phyloP scores from a whole-genome alignment of 92 coral and sea anemone species.

The Porites lobata region DNA sequence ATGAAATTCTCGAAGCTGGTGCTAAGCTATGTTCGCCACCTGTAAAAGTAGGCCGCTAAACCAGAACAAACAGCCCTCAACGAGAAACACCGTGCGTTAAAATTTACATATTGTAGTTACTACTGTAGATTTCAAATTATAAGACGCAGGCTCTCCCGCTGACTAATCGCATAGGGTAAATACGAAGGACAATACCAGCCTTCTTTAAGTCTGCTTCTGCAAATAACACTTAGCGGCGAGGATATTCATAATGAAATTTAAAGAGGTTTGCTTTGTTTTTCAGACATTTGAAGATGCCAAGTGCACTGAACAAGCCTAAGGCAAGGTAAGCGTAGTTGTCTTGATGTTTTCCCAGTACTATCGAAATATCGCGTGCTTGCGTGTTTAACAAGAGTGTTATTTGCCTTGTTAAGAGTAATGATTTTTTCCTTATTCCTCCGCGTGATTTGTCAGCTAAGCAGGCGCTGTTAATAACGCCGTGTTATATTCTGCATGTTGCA shows the following conservation, averaged over 20 bases:
- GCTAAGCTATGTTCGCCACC: constrained; percentile 5
- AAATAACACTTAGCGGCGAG: not conserved
- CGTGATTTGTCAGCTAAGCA: not conserved
- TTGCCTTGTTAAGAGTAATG: not conserved
- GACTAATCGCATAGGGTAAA: not conserved
- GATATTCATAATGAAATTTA: not conserved
- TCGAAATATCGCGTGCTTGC: constrained; percentile 12
- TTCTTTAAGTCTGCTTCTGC: not conserved
- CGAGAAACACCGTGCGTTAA: not conserved
- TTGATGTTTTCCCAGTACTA: not conserved
- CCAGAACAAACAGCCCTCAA: constrained; percentile 10
- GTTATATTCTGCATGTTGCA: constrained; percentile 12
- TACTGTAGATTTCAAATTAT: not conserved
- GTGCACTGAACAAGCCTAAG: constrained; percentile 18
- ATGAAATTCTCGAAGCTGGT: constrained; percentile 11
- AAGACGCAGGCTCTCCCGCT: not conserved
- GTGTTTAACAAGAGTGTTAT: not conserved
- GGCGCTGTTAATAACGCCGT: not conserved
- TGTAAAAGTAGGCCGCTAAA: constrained; percentile 28
- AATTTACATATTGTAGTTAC: constrained; percentile 26
- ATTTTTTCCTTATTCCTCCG: not conserved
- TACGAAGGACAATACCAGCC: not conserved
- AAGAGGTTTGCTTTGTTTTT: not conserved
- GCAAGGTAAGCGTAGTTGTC: constrained; percentile 19
- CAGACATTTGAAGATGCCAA: constrained; percentile 24